Conservation (phyloP, 2,797 vertebrate genomes). For the Huso huso region DNA sequence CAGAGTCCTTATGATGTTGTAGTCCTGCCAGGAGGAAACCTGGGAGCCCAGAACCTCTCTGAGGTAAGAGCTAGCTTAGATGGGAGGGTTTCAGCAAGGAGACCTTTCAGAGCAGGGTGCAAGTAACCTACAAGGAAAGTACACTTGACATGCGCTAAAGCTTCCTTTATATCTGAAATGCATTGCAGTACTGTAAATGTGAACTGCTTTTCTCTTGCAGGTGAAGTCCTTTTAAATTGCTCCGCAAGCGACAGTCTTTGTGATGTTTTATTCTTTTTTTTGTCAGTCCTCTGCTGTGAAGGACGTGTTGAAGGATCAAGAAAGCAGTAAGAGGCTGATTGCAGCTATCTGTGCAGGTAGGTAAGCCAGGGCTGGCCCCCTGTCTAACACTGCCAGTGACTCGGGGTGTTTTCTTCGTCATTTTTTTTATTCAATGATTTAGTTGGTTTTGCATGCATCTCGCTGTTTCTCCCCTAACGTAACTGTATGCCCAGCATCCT, state of each 20-base stretch:
- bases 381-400: not conserved
- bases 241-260: too few relatives aligned
- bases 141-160: too few relatives aligned
- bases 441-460: not conserved
- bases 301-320: constrained; percentile 84
- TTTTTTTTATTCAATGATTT: not conserved
- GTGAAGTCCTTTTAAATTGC: too few relatives aligned
- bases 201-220: too few relatives aligned
- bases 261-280: constrained; percentile 25
- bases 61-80: constrained; percentile 64
- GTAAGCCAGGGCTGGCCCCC: constrained; percentile 6
- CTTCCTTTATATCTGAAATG: too few relatives aligned
- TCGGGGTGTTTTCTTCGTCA: not conserved
- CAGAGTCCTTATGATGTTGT: constrained; percentile 92
- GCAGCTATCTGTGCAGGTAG: constrained; percentile 97
- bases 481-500: too few relatives aligned
- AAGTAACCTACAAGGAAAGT: too few relatives aligned
- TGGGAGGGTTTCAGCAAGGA: not conserved
- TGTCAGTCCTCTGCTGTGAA: constrained; percentile 80
- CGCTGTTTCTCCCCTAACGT: not conserved
- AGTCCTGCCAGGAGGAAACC: constrained; percentile 86
- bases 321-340: constrained; percentile 82
- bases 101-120: not conserved
- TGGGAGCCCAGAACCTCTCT: constrained; percentile 84
- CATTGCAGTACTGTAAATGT: too few relatives aligned